These are phyloP conservation scores for Aphodius sticticus DNA, from an alignment of 2,888 invertebrate genomes.

Conservation along the genomic window DNA sequence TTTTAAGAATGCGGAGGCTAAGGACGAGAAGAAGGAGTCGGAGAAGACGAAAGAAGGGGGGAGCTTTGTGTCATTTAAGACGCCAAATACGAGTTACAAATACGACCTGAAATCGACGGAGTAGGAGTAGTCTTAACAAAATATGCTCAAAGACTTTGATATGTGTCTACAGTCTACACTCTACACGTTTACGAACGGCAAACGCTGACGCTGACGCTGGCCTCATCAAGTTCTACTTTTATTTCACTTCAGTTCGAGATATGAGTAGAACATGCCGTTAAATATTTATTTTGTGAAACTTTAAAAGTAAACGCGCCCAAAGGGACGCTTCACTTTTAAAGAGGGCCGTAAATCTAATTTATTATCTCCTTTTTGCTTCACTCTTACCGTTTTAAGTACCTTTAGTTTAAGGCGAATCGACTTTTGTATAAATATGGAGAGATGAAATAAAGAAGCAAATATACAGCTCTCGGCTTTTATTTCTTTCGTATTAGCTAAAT, in stretches of 20 bases:
- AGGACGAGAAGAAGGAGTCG: constrained; percentile 34
- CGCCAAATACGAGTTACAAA: constrained; percentile 47
- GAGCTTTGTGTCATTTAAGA: constrained; percentile 52
- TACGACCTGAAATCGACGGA: constrained; percentile 34
- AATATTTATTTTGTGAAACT: constrained; percentile 16
- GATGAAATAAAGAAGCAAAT: not conserved
- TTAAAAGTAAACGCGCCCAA: constrained; percentile 20
- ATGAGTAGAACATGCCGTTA: constrained; percentile 6
- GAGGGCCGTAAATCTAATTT: not conserved
- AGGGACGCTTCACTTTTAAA: not conserved
- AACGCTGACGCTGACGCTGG: not conserved
- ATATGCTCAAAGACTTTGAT: constrained; percentile 19
- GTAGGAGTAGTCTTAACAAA: not conserved
- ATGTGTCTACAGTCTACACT: not conserved
- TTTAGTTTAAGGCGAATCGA: not conserved
- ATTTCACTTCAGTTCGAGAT: not conserved
- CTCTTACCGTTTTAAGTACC: not conserved
- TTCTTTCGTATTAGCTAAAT: not conserved
- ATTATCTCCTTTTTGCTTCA: not conserved
- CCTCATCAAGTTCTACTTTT: constrained; percentile 6
- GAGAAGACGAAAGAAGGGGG: constrained; percentile 40
- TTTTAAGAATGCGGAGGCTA: constrained; percentile 56
- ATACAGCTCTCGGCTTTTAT: not conserved
- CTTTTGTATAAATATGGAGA: not conserved
- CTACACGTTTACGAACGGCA: not conserved